Evolutionary conservation across 2,797 vertebrate genomes (phyloP), one percentile per base, ranked within the genome.

Genomic region (Lithobates sylvaticus): DNA sequence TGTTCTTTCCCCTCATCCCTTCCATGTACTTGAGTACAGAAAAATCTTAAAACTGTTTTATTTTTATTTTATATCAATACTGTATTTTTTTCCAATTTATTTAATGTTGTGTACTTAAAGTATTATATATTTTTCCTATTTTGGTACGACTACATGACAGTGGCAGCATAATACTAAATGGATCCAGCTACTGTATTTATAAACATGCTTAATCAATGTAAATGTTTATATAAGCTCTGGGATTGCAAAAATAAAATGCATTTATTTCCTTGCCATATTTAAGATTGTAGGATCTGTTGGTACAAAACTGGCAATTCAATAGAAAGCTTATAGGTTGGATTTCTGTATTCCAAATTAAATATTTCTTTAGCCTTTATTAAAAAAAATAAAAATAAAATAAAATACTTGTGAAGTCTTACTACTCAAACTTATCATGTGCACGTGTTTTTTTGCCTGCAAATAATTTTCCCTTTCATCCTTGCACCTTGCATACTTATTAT

Each of bases 51-150:
- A 93, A 93, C 90, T 84, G 64, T 91, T 78, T 18, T 88, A 91
- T 91, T 92, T 90, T 94, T 94, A 93, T 94, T 89, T 93, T 92
- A 94, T 94, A 94, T 94, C 92, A 94, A 90, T 89, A 86, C 88
- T 94, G 93, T 95, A 94, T 94, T 94, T 90, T 95, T 89, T 90
- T 88, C 89, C 84, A 93, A 95, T 95, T 94, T 95, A 94, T 95
- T 94, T 93, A 84, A 76, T 90, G 95, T 94, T 96, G 92, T 95
- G 92, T 94, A 93, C 89, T 91, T 94, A 86, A 93, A 94, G 92
- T 95, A 94, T 95, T 93, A 92, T 93, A 47, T 76, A n/a, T 76
- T 27, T 50, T 32, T 47, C 54, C 39, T 34, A 44, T 42, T 74
- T 84, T 84, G 86, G 86, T 87, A 87, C 86, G 81, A 78, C 79